A percentile compares a stretch with the other conserved stretches of the same genome.
phyloP scores from a whole-genome alignment of 2,888 invertebrate genomes.

The Margaritifera margaritifera region DNA sequence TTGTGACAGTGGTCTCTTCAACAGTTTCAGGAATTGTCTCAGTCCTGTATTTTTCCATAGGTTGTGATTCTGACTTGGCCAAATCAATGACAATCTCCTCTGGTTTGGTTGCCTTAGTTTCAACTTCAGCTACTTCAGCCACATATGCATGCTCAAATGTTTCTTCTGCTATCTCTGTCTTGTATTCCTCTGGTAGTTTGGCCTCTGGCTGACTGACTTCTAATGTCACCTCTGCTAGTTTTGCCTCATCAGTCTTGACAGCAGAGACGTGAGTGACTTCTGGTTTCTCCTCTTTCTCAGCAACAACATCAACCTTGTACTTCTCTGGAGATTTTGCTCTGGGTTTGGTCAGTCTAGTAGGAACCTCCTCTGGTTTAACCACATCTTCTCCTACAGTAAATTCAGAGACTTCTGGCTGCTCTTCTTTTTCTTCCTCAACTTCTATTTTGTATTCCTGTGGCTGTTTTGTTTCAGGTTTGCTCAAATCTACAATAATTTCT shows the following conservation, averaged over 20 bases:
- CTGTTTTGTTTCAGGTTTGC: constrained; percentile 17
- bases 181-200: constrained; percentile 17
- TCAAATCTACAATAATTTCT: constrained; percentile 31
- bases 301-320: constrained; percentile 7
- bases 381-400: constrained; percentile 18
- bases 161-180: constrained; percentile 22
- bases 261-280: constrained; percentile 7
- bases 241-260: constrained; percentile 19
- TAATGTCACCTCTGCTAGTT: constrained; percentile 15
- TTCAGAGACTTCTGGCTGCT: constrained; percentile 15
- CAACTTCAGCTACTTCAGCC: constrained; percentile 26
- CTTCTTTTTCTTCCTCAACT: constrained; percentile 7
- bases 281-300: constrained; percentile 12
- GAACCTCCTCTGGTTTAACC: constrained; percentile 27
- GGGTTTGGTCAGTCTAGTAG: constrained; percentile 24
- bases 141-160: constrained; percentile 10
- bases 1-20: constrained; percentile 9
- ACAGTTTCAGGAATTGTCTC: constrained; percentile 11
- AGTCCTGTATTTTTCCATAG: constrained; percentile 4
- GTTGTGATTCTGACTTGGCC: constrained; percentile 9
- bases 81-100: constrained; percentile 12
- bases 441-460: constrained; percentile 4
- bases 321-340: constrained; percentile 9
- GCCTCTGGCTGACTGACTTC: constrained; percentile 21
- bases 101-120: constrained; percentile 19